Evolutionary conservation across 2,113 vertebrate genomes (phyloP), one percentile per base, ranked within the genome.

Genomic region (Brienomyrus longianalis): DNA sequence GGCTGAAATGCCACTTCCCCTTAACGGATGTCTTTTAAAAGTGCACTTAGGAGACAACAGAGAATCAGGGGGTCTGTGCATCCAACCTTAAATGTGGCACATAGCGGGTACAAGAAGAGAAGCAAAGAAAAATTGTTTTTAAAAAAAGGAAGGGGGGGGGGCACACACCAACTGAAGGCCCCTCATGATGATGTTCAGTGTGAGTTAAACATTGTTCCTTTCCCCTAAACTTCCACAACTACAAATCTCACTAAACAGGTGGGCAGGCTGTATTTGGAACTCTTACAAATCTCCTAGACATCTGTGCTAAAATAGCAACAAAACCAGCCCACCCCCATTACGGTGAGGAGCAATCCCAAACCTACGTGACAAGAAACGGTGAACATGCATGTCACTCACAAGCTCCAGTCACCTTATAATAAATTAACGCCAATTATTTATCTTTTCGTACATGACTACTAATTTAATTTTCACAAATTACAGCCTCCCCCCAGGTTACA

Each of bases 221-320:
- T 84, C 10, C 35, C 66, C 19, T 10, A 77, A 31, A 70, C 15
- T 50, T 51, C n/a, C 62, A 87, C 43, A 56, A 19, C 11, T 17
- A 5, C 13, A 87, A 47, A 87, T 51, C 62, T 87, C 3, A 52
- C 27, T 9, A 77, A 90, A 90, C 85, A 77, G 84, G n/a, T 56
- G 89, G 85, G 31, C 59, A n/a, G 31, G 62, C 43, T 90, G 86
- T 87, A 77, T 45, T 87, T 90, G 48, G n/a, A 87, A 87, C 19
- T 45, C 59, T 52, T 31, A 10, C 47, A 89, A 43, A 70, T 87
- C n/a, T 66, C 43, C 31, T 45, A 83, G 47, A 77, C 45, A 48
- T 15, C 43, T 43, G 43, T 54, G 39, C 19, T 51, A 84, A 85
- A 84, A 84, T 89, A 89, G 89, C n/a, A 90, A 86, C 89, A 89